Conservation (phyloP, 2,797 vertebrate species). For the Sebastiscus albofasciatus region DNA sequence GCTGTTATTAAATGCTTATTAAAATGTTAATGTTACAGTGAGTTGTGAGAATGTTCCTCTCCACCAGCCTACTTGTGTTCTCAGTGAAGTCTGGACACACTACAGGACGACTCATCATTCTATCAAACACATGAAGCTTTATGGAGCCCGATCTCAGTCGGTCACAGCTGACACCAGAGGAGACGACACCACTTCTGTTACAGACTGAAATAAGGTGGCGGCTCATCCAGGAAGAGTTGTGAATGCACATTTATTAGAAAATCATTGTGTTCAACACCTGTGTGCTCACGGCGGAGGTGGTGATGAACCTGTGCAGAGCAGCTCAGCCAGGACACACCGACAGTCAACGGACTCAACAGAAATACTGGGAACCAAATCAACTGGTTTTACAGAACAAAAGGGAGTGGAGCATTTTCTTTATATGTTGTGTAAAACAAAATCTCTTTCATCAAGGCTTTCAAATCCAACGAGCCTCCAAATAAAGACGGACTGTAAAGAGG, state of each 20-base stretch:
- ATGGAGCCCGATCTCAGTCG: neutral
- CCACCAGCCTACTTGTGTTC: neutral
- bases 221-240: neutral
- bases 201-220: neutral
- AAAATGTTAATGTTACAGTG: neutral
- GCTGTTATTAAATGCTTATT: neutral
- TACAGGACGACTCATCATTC: neutral
- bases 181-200: neutral
- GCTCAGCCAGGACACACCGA: slow-evolving; percentile 9
- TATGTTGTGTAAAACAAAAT: neutral
- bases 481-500: slow-evolving; percentile 29
- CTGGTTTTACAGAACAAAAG: neutral
- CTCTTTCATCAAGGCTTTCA: neutral
- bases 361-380: slow-evolving; percentile 1
- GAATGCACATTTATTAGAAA: slow-evolving; percentile 71
- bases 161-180: neutral
- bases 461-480: neutral
- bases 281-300: slow-evolving; percentile 41
- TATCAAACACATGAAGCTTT: neutral
- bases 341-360: neutral
- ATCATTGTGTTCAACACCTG: slow-evolving; percentile 30
- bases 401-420: neutral
- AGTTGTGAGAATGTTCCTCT: neutral
- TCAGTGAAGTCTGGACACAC: neutral
- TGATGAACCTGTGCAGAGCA: slow-evolving; percentile 30